Conservation (phyloP, 2,797 vertebrate species). For the Notamacropus eugenii region DNA sequence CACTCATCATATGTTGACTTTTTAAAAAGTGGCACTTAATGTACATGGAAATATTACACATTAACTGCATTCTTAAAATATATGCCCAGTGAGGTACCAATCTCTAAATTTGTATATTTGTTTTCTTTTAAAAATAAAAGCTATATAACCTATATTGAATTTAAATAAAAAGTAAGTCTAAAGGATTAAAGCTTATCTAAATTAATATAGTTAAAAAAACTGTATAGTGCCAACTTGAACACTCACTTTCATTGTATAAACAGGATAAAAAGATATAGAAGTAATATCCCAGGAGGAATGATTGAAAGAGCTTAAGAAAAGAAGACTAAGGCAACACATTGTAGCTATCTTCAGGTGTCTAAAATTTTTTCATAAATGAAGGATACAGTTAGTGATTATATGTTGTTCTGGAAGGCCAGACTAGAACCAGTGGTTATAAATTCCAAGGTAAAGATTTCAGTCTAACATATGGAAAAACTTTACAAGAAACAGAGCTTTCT, state of each 20-base stretch:
- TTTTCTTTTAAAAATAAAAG: not conserved
- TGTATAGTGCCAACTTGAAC: not conserved
- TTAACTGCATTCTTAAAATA: conserved; percentile 28
- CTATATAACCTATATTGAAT: not conserved
- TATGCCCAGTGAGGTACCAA: not conserved
- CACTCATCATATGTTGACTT: conserved; percentile 11
- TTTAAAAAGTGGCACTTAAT: conserved; percentile 6
- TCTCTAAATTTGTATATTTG: not conserved
- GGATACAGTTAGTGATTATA: conserved; percentile 32
- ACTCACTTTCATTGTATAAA: not conserved
- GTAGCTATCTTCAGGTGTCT: conserved; percentile 1
- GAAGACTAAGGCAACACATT: conserved; percentile 18
- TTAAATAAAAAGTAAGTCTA: not conserved
- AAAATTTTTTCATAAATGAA: conserved; percentile 1
- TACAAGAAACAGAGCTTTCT: not conserved
- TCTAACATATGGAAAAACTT: conserved; percentile 3
- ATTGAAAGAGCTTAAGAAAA: not conserved
- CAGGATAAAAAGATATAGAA: not conserved
- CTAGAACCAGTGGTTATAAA: conserved; percentile 12
- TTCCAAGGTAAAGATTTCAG: conserved; percentile 7
- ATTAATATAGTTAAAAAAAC: not conserved
- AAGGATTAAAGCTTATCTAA: not conserved
- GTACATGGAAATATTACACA: not conserved
- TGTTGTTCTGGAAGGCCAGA: conserved; percentile 35
- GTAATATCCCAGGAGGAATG: not conserved